Evolutionary conservation across 2,797 vertebrate genomes (phyloP).

Genomic region (Coranthus polyacanthus): DNA sequence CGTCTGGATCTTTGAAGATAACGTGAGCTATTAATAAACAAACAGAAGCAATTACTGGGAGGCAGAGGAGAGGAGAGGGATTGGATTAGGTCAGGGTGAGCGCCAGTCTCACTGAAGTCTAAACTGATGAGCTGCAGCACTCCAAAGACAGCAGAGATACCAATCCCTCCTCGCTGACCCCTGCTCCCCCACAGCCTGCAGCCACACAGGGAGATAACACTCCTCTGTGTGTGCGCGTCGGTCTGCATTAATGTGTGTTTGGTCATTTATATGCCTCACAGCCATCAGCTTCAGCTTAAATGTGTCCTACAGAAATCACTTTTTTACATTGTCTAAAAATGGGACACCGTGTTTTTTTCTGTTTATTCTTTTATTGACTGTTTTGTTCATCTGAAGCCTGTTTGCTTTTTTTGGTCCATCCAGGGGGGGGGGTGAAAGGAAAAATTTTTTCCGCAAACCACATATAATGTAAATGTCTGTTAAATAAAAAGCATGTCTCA

Average conservation of each 20-base stretch:
- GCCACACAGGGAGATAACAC: slow-evolving; percentile 71
- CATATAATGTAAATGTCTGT: too few species aligned
- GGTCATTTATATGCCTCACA: slow-evolving; percentile 12
- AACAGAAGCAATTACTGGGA: slow-evolving; percentile 87
- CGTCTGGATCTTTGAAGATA: slow-evolving; percentile 91
- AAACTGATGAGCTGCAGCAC: slow-evolving; percentile 83
- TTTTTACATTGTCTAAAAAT: too few species aligned
- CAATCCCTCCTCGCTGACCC: slow-evolving; percentile 75
- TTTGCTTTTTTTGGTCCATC: too few species aligned
- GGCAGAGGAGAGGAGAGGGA: slow-evolving; percentile 76
- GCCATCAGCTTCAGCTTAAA: slow-evolving; percentile 8
- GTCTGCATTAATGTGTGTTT: slow-evolving; percentile 19
- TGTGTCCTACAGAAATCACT: too few species aligned
- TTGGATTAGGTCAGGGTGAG: slow-evolving; percentile 83
- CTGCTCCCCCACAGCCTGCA: slow-evolving; percentile 58
- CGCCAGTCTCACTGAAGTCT: slow-evolving; percentile 79
- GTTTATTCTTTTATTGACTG: too few species aligned
- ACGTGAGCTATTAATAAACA: slow-evolving; percentile 87
- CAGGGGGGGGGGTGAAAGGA: too few species aligned
- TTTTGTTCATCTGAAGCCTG: too few species aligned
- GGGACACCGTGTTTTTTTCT: too few species aligned
- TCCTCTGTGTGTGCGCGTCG: slow-evolving; percentile 17
- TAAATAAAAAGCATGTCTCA: too few species aligned
- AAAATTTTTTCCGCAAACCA: too few species aligned
- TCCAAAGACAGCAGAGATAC: slow-evolving; percentile 82